Base-by-base conservation (phyloP, 1,140 invertebrate genomes). In the Tribolium madens region DNA sequence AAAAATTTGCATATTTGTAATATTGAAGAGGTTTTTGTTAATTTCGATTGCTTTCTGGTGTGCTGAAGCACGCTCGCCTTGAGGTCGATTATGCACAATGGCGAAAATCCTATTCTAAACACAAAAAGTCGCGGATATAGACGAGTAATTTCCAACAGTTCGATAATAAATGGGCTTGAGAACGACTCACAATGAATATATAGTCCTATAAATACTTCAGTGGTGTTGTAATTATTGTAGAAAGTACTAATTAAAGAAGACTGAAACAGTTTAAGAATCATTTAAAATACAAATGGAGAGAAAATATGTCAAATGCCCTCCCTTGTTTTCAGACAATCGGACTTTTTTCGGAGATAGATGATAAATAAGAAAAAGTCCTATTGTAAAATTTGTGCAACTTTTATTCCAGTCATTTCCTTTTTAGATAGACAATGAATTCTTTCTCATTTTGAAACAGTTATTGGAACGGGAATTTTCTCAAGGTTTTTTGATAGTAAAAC, bases 251-350 rank as follows among this genome's bases (percentile, higher is more conserved):
- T 57, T 57, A 57, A 50, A n/a, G 52, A 57, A 57, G 52, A 50
- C 13, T 13, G 48, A 17, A 50, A 17, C 13, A 15, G 13, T 50
- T 50, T 50, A 50, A 50, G 48, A 50, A 50, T 18, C 50, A 17
- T 21, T 57, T 57, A 57, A 57, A 57, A 57, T 21, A 57, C 52
- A 57, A 57, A 57, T 57, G 52, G 52, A 57, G 52, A 18, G 52
- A 57, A 57, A 57, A 57, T 57, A 4, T 57, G 52, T 57, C 52
- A n/a, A 17, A 18, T 57, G 48, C 52, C 14, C 17, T 4, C 52
- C 52, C 52, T n/a, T 50, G 48, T 15, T 7, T 7, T 15, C 6
- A 57, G n/a, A 57, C 52, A 57, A 21, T 57, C 48, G 48, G 3
- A 50, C 21, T 50, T 50, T 50, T 50, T 50, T 50, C 48, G 48